Base-by-base conservation (phyloP, 2,888 invertebrate genomes). In the Drosophila flavopinicola region DNA sequence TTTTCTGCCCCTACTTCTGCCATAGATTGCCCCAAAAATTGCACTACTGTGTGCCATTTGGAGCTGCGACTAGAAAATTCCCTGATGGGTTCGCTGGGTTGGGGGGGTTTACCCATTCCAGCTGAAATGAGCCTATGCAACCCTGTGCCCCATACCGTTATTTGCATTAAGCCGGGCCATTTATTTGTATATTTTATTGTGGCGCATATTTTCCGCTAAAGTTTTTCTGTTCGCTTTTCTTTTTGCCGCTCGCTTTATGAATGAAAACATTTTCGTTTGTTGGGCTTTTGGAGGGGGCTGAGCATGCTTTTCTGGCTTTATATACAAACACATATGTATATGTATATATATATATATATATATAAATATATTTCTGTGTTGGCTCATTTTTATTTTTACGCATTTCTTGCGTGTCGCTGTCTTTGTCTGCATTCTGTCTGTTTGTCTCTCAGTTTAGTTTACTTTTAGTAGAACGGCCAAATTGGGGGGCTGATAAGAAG, bases 171-270 rank as follows among this genome's bases (percentile, higher is more conserved):
- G 79, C 79, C 75, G 35, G 44, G 54, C 73, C 84, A 80, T 80
- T 84, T 80, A 80, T 80, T 80, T 84, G 79, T 80, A 80, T 80
- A 80, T 80, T 80, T 84, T 80, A 80, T 80, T 80, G 79, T 75
- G 64, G 69, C 80, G 84, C 79, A 80, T 84, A 80, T 80, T 80
- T 84, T 77, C 65, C 79, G 79, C 79, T 73, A 75, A 84, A 80
- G 80, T 80, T 84, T 83, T 79, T 65, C 71, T 48, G 47, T 60
- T 48, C 52, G 53, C 45, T 53, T 47, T 52, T 52, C 41, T 49
- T 47, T 52, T 47, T 52, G 42, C 25, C 33, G 35, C 29, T 66
- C 73, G 66, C 63, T 78, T 79, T 80, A 80, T 80, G 79, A 80
- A 80, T 80, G 84, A 80, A 80, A 79, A 72, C 66, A 66, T 60